phyloP scores from a whole-genome alignment of 2,888 invertebrate species.

The Eudasyphora cyanicolor region DNA sequence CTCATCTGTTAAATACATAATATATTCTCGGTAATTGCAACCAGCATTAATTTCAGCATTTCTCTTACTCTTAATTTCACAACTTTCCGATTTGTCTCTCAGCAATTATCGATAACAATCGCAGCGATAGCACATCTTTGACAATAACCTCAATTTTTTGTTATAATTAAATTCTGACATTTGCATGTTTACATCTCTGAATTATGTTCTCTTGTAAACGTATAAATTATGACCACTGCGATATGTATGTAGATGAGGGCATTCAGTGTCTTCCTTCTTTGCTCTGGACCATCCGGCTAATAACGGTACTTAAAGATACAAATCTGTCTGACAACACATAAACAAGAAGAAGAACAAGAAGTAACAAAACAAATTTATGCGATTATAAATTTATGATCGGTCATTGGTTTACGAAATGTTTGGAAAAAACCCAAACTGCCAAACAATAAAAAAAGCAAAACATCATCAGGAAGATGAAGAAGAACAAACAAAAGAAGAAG shows the following conservation, averaged over 20 bases:
- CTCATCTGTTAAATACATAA: too few species aligned
- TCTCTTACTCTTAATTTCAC: too few species aligned
- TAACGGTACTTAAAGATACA: slow-evolving; percentile 63
- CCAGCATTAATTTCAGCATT: too few species aligned
- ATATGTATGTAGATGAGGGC: neutral
- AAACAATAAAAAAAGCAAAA: neutral
- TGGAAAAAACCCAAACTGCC: slow-evolving; percentile 39
- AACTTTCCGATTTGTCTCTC: too few species aligned
- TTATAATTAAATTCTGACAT: slow-evolving; percentile 22
- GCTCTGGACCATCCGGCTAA: neutral
- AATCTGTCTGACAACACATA: slow-evolving; percentile 62
- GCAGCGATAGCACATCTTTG: neutral
- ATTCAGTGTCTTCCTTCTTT: neutral
- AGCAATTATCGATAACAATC: neutral
- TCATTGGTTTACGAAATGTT: slow-evolving; percentile 55
- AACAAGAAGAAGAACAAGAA: slow-evolving; percentile 1
- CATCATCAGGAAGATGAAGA: neutral
- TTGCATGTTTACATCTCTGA: slow-evolving; percentile 22
- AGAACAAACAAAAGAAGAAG: neutral
- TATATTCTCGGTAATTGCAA: too few species aligned
- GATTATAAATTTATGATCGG: slow-evolving; percentile 65
- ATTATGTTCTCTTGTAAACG: neutral
- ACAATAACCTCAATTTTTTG: neutral
- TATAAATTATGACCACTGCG: neutral
- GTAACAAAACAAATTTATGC: slow-evolving; percentile 14